A percentile compares a stretch with the other conserved stretches of the same genome.
phyloP scores from a whole-genome alignment of 2,888 invertebrate genomes.

The Hermodice carunculata region DNA sequence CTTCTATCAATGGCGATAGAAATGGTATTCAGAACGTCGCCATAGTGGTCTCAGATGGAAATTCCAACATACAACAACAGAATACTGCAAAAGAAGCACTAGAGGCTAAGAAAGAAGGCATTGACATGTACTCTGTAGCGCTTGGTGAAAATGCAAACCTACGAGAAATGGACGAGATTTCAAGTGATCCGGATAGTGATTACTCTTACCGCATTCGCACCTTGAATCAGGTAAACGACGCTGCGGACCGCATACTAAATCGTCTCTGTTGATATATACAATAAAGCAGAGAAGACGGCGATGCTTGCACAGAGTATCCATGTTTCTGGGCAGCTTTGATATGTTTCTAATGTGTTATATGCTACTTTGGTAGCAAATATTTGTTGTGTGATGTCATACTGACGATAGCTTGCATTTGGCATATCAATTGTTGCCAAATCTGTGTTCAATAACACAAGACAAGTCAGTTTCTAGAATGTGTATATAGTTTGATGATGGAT shows the following conservation, averaged over 20 bases:
- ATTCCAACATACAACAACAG: slow-evolving; percentile 37
- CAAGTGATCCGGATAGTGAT: slow-evolving; percentile 52
- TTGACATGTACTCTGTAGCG: slow-evolving; percentile 30
- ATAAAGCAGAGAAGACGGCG: no score
- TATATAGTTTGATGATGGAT: no score
- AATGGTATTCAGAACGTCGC: slow-evolving; percentile 28
- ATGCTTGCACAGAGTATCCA: no score
- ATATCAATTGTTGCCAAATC: no score
- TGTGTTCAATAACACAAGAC: no score
- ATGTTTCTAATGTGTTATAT: no score
- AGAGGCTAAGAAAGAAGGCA: slow-evolving; percentile 21
- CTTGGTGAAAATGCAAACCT: slow-evolving; percentile 27
- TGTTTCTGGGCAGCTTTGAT: no score
- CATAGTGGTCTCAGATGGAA: slow-evolving; percentile 40
- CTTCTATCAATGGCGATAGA: slow-evolving; percentile 26
- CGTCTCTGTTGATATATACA: no score
- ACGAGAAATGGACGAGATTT: slow-evolving; percentile 54
- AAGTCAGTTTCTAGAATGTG: no score
- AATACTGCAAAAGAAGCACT: slow-evolving; percentile 34
- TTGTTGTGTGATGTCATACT: no score
- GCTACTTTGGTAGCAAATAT: no score
- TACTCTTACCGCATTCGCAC: slow-evolving; percentile 42
- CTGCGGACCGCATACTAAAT: slow-evolving; percentile 9
- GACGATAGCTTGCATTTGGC: no score
- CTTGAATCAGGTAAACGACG: slow-evolving; percentile 4